These are phyloP conservation scores for Polyommatus iphigenia DNA, from an alignment of 2,888 invertebrate genomes.

Conservation along the genomic window DNA sequence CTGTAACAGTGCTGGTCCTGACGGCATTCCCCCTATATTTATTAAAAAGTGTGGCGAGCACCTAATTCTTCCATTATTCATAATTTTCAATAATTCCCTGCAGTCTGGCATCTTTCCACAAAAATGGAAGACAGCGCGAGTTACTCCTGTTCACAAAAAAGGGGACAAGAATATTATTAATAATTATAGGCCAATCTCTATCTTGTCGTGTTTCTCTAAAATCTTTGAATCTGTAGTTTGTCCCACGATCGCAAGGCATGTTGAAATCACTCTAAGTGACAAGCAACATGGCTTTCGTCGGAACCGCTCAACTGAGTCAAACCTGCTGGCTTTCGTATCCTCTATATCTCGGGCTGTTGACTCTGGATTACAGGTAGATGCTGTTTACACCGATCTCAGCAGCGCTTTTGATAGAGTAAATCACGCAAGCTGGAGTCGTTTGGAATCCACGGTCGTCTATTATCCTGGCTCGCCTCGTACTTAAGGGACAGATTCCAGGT, in stretches of 20 bases:
- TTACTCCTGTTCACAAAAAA: slow-evolving; percentile 33
- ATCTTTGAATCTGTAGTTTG: not conserved
- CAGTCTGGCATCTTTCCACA: slow-evolving; percentile 31
- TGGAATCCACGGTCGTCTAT: slow-evolving; percentile 2
- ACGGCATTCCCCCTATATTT: slow-evolving; percentile 32
- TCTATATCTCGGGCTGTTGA: slow-evolving; percentile 30
- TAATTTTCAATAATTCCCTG: slow-evolving; percentile 34
- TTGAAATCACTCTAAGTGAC: slow-evolving; percentile 19
- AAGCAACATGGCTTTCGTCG: slow-evolving; percentile 36
- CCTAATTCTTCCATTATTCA: slow-evolving; percentile 26
- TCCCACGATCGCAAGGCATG: slow-evolving; percentile 24
- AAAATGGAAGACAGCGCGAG: slow-evolving; percentile 34
- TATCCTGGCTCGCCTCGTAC: slow-evolving; percentile 7
- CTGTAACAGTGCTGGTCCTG: no score
- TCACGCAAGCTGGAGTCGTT: not conserved
- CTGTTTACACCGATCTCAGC: slow-evolving; percentile 35
- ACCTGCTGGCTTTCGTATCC: slow-evolving; percentile 27
- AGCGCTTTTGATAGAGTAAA: slow-evolving; percentile 31
- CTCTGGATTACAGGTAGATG: slow-evolving; percentile 30
- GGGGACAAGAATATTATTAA: slow-evolving; percentile 31
- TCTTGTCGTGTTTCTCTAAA: no score
- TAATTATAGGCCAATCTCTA: slow-evolving; percentile 30
- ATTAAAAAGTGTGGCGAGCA: slow-evolving; percentile 31
- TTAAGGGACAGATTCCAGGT: no score
- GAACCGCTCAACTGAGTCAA: slow-evolving; percentile 27